A percentile compares a stretch with the other conserved stretches of the same genome.
Conservation (phyloP, 2,113 vertebrate species). For the Sapajus apella region DNA sequence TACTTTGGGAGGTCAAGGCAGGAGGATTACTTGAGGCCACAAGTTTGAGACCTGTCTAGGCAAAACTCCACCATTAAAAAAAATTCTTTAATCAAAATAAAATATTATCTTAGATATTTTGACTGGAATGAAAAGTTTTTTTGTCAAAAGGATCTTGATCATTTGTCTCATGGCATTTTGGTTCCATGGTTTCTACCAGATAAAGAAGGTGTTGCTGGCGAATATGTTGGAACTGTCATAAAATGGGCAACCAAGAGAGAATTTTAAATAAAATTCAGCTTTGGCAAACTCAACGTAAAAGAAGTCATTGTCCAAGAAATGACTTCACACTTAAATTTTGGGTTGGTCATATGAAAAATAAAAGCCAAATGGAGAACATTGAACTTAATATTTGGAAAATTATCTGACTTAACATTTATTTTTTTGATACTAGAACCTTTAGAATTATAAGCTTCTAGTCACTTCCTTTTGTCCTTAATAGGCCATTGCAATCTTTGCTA, state of each 20-base stretch:
- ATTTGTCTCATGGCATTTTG: neutral
- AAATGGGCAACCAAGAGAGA: constrained; percentile 1
- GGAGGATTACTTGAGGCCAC: too few relatives aligned
- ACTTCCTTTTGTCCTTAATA: neutral
- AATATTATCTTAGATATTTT: neutral
- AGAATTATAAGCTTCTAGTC: neutral
- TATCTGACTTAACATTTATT: neutral
- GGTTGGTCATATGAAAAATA: neutral
- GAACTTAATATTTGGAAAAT: constrained; percentile 13
- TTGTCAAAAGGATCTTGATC: neutral
- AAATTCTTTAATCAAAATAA: too few relatives aligned
- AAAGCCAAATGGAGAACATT: neutral
- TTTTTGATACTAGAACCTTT: neutral
- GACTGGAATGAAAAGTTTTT: neutral
- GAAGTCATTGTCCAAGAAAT: constrained; percentile 7
- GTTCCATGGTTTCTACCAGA: neutral
- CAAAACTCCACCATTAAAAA: too few relatives aligned
- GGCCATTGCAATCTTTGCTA: neutral
- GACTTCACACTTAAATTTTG: constrained; percentile 13
- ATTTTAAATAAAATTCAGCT: constrained; percentile 43
- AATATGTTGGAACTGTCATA: constrained; percentile 36
- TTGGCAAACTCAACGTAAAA: constrained; percentile 17
- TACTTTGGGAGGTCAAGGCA: too few relatives aligned
- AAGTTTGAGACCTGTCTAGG: too few relatives aligned
- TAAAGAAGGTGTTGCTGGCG: neutral